Base-by-base conservation (phyloP, 53 echinoderm and acorn worm species). In the Zoroaster sp. region DNA sequence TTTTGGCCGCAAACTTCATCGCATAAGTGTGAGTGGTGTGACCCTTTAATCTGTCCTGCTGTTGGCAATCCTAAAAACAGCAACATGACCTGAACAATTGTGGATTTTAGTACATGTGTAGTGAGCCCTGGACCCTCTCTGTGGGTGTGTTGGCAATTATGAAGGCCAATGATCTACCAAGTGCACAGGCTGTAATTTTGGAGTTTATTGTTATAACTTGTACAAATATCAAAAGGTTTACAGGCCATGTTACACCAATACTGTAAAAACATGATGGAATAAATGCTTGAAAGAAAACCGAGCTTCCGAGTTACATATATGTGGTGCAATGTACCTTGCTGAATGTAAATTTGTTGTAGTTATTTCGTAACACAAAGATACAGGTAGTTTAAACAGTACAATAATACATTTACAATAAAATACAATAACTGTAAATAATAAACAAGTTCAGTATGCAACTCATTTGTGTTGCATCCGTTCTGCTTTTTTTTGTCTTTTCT, bases 1-100 rank as follows among this genome's bases (percentile, higher is more conserved):
- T 41, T 23, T 59, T 67, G 67, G 55, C 81, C 81, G 40, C 68
- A 81, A 81, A 67, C 67, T 66, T 81, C 44, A 66, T 66, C 81
- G 28, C 35, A 40, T 66, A 42, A 45, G 76, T 30, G 65, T 66
- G 66, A 67, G 67, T 66, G 38, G 81, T 7, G 66, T 67, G 81
- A 81, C 81, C 81, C 81, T 81, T 81, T 67, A 81, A 81, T 81
- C 81, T 33, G 28, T 39, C 66, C 28, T 41, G 66, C 65, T 67
- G 67, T 66, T 66, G 37, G 47, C 35, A 41, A 76, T 34, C 76
- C 51, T 33, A 76, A 76, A 76, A 76, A 79, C 79, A 79, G 79
- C 79, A 79, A 55, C 79, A 79, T 79, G 40, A 76, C 59, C 78
- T 78, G 78, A 55, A 78, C 55, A 54, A 78, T 59, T 78, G 78